Percentiles rank a stretch among this genome's conserved stretches.
Conservation (phyloP, 2,113 vertebrate genomes). For the Mesitornis unicolor region DNA sequence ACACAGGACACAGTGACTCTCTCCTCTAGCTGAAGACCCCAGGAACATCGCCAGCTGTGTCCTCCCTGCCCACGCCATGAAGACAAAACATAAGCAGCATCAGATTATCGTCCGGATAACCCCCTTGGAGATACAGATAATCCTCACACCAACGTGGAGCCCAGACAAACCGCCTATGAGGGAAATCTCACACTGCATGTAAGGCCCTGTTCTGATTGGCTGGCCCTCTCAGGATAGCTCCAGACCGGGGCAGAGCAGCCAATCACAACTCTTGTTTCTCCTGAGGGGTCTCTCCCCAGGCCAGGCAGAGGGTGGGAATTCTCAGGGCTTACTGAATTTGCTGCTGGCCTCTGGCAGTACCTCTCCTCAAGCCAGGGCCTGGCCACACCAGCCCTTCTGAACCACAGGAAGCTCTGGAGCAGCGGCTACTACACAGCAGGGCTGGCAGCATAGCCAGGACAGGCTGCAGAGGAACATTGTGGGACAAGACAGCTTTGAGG, state of each 20-base stretch:
- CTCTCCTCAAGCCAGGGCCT: too few relatives aligned
- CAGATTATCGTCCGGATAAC: fast-evolving
- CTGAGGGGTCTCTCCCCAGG: fast-evolving
- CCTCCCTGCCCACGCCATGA: fast-evolving
- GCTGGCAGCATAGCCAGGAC: not conserved
- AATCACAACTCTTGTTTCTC: fast-evolving
- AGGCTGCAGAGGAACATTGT: fast-evolving
- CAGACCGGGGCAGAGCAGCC: not conserved
- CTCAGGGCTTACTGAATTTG: fast-evolving
- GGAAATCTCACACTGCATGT: fast-evolving
- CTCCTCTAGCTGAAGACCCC: not conserved
- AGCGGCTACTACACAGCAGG: fast-evolving
- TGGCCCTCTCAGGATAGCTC: not conserved
- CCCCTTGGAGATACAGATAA: fast-evolving
- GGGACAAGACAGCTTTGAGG: fast-evolving
- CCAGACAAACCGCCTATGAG: fast-evolving
- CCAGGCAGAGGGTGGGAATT: fast-evolving
- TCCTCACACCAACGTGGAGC: fast-evolving
- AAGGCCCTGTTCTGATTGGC: not conserved
- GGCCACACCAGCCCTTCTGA: too few relatives aligned
- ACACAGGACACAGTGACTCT: fast-evolving
- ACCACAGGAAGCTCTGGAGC: too few relatives aligned
- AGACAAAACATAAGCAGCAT: not conserved
- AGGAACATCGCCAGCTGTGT: fast-evolving
- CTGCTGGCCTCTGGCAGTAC: fast-evolving